These are phyloP conservation scores for Amia ocellicauda DNA, from an alignment of 2,113 vertebrate species.

Conservation along the genomic window DNA sequence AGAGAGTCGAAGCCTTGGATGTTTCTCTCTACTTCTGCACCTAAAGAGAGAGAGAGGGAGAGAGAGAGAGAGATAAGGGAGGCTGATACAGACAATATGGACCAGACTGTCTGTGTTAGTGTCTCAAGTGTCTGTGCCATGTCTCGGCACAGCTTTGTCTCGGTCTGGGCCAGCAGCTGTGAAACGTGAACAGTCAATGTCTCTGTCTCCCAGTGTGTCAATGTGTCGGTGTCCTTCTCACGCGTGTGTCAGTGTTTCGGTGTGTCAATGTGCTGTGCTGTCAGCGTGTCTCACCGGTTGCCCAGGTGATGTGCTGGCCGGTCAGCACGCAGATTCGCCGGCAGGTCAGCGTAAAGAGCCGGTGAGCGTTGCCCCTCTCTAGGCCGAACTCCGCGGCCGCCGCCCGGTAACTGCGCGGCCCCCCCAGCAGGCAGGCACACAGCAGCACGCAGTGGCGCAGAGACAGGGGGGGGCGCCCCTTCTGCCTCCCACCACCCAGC, in stretches of 20 bases:
- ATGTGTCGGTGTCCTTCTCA: too few relatives aligned
- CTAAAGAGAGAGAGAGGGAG: constrained; percentile 34
- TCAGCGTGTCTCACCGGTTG: constrained; percentile 37
- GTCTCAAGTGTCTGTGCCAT: not conserved
- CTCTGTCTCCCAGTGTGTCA: too few relatives aligned
- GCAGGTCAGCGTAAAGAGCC: constrained; percentile 66
- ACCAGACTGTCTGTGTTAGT: not conserved
- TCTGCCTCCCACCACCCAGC: constrained; percentile 43
- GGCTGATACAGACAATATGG: not conserved
- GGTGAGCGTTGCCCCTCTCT: constrained; percentile 68
- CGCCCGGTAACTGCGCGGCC: constrained; percentile 58
- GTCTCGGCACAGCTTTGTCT: too few relatives aligned
- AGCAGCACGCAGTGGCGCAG: constrained; percentile 59
- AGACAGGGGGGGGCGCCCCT: constrained; percentile 57
- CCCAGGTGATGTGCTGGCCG: constrained; percentile 52
- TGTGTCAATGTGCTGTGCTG: not conserved
- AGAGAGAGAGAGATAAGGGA: constrained; percentile 6
- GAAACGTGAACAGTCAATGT: too few relatives aligned
- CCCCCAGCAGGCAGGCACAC: constrained; percentile 59
- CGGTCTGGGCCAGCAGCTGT: too few relatives aligned
- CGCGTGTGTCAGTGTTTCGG: too few relatives aligned
- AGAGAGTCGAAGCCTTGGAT: constrained; percentile 45
- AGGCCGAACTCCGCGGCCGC: constrained; percentile 58
- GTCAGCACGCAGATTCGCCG: constrained; percentile 50
- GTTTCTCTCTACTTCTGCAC: constrained; percentile 28